phyloP scores from a whole-genome alignment of 2,797 vertebrate species.

The Eulemur mongoz region DNA sequence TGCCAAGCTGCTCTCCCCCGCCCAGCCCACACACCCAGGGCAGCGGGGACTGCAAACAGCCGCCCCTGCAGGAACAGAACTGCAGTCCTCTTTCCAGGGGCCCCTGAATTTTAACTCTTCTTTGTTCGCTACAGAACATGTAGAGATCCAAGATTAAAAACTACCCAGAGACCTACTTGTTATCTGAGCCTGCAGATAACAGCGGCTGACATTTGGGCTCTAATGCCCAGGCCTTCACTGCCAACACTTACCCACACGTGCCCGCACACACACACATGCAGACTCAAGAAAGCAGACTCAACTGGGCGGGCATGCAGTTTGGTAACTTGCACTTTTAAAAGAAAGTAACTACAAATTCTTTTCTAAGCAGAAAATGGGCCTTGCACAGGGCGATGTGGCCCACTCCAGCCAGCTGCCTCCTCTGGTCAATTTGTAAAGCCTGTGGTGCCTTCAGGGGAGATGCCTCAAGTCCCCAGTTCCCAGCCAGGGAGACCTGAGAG shows the following conservation, averaged over 20 bases:
- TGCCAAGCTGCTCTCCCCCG: background rate
- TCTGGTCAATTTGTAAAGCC: background rate
- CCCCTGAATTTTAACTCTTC: background rate
- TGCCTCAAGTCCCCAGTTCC: background rate
- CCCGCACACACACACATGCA: accelerated
- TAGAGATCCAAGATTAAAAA: background rate
- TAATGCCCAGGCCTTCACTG: background rate
- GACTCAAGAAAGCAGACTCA: background rate
- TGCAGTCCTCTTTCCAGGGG: background rate
- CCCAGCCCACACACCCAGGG: background rate
- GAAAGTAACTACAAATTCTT: conserved; percentile 21
- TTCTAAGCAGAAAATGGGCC: conserved; percentile 37
- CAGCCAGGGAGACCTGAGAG: background rate
- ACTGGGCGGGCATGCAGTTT: background rate
- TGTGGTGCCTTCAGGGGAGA: background rate
- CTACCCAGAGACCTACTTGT: background rate
- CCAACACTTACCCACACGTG: background rate
- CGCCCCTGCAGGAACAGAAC: background rate
- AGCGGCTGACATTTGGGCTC: background rate
- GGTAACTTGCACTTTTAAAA: background rate
- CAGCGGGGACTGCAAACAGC: background rate
- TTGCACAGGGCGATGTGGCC: background rate
- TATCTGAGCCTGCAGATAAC: background rate
- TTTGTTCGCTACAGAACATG: background rate
- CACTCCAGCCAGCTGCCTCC: background rate